Evolutionary conservation across 2,888 invertebrate genomes (phyloP), one percentile per base, ranked within the genome.

Genomic region (Phaedon cochleariae): DNA sequence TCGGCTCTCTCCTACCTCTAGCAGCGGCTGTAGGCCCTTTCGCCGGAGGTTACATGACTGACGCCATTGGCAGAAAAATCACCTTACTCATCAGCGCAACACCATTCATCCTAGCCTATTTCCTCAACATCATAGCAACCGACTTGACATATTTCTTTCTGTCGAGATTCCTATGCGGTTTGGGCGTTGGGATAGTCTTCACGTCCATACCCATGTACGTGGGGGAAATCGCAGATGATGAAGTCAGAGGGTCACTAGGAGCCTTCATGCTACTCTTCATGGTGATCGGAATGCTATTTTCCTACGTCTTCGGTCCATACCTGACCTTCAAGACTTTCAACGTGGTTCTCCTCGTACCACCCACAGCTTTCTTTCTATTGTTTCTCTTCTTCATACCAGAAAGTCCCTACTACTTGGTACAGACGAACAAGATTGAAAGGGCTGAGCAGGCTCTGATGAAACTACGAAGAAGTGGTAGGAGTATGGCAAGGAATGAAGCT

Each of bases 171-270:
- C 65, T 87, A 3, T 81, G 82, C 26, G 93, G 93, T 53, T 77
- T 92, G 1, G 89, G 88, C 0, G 87, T 90, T 0, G 91, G 92
- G 0, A 87, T 90, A 75, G 84, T 90, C 12, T 92, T 91, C 84
- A 90, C 92, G 0, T 88, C 90, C 0, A 87, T 90, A 0, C 94
- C 95, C 0, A 92, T 95, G 88, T 96, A 95, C 83, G 89, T 94
- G 68, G 93, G 93, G 46, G 96, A 96, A 83, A 92, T 94, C 46
- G 89, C 95, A 1, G 84, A 92, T 85, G 90, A 91, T 65, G 90
- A 92, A 41, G 87, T 90, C 2, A 86, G 96, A 68, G 96, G 96
- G 0, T 89, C 92, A 0, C 84, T 95, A 0, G 95, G 95, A 1
- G 92, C 95, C 0, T 89, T 94, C 65, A 89, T 95, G 74, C 93